A percentile compares a stretch with the other conserved stretches of the same genome.
These are phyloP conservation scores for Cheirogaleus major DNA, from an alignment of 2,797 vertebrate species.

Conservation along the genomic window DNA sequence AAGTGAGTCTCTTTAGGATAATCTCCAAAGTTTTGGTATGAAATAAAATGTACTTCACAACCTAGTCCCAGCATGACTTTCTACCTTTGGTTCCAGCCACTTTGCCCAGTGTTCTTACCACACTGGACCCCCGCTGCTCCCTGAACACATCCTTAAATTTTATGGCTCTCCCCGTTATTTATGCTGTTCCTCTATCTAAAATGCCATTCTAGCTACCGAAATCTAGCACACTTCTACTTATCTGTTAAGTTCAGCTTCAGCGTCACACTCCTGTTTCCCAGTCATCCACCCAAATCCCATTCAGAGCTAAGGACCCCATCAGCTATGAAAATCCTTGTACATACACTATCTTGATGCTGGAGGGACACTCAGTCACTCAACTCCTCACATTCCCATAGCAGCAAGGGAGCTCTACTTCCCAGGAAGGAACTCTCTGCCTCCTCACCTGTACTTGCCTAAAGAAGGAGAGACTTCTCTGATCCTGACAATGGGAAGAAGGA, in stretches of 20 bases:
- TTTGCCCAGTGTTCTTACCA: neutral
- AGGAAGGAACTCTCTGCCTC: neutral
- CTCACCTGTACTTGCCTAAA: neutral
- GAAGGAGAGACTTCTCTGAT: neutral
- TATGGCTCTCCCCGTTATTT: neutral
- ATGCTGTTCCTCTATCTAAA: neutral
- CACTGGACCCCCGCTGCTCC: neutral
- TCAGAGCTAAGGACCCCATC: neutral
- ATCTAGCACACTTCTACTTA: neutral
- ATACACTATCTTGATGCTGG: neutral
- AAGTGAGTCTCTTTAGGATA: neutral
- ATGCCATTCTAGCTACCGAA: neutral
- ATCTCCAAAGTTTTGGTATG: neutral
- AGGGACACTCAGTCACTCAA: neutral
- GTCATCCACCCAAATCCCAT: neutral
- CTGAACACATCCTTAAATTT: neutral
- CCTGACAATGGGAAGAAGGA: neutral
- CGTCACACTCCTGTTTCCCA: neutral
- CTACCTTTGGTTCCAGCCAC: neutral
- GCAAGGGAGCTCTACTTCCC: neutral
- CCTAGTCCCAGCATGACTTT: neutral
- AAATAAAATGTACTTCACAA: neutral
- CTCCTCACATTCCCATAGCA: neutral
- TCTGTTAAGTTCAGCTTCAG: neutral
- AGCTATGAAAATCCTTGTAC: neutral